Conservation (phyloP, 2,888 invertebrate species). For the Temnothorax unifasciatus region DNA sequence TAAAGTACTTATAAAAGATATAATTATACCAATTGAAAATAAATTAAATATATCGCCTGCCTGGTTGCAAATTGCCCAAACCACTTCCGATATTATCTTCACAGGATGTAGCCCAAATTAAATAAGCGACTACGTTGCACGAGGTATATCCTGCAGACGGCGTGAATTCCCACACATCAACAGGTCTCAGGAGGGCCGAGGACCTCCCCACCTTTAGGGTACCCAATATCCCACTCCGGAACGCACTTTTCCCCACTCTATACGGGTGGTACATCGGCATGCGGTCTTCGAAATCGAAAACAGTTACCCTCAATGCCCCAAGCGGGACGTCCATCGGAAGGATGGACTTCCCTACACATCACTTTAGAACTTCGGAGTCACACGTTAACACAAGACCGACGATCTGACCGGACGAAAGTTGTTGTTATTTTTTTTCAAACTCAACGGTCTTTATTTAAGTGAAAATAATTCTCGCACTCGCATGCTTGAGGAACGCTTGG, state of each 20-base stretch:
- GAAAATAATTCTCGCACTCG: neutral
- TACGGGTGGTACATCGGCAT: conserved; percentile 84
- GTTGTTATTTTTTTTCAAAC: neutral
- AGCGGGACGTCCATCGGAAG: conserved; percentile 72
- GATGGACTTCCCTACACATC: conserved; percentile 57
- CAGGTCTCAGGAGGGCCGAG: conserved; percentile 83
- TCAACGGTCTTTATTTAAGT: neutral
- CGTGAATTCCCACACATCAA: conserved; percentile 86
- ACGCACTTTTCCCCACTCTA: conserved; percentile 73
- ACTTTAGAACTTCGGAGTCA: neutral
- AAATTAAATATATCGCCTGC: conserved; percentile 5
- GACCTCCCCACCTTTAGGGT: conserved; percentile 76
- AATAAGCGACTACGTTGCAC: conserved; percentile 61
- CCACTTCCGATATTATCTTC: conserved; percentile 45
- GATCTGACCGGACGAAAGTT: neutral
- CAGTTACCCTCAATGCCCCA: conserved; percentile 84
- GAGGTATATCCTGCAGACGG: conserved; percentile 71
- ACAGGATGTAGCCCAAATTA: conserved; percentile 60
- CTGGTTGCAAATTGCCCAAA: neutral
- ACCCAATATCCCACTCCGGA: conserved; percentile 76
- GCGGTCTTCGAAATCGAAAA: conserved; percentile 85
- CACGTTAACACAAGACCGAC: neutral
- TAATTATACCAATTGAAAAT: conserved; percentile 14
- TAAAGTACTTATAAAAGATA: neutral
- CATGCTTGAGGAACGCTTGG: neutral